A percentile compares a stretch with the other conserved stretches of the same genome.
phyloP scores from a whole-genome alignment of 2,797 vertebrate genomes.

The Falco peregrinus region DNA sequence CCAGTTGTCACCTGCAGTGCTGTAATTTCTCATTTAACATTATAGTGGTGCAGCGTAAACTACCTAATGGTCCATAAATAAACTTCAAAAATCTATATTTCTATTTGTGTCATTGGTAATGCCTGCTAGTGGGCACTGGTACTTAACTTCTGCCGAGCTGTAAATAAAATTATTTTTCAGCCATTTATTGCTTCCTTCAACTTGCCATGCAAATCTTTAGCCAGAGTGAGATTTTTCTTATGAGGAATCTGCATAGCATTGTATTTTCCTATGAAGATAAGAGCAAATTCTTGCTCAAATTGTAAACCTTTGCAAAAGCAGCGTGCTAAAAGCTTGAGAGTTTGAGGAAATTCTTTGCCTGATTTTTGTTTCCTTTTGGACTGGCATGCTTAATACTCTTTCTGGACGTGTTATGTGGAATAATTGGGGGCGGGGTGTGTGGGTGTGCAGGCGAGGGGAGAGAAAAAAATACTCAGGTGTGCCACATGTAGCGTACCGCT shows the following conservation, averaged over 20 bases:
- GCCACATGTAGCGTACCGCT: neutral
- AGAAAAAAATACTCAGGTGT: neutral
- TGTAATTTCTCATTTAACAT: neutral
- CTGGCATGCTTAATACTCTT: neutral
- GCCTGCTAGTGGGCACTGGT: neutral
- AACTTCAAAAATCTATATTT: neutral
- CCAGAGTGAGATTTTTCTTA: neutral
- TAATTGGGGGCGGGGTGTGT: neutral
- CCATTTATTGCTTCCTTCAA: neutral
- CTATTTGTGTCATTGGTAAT: neutral
- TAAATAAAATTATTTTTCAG: neutral
- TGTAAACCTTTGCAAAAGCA: neutral
- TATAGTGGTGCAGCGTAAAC: neutral
- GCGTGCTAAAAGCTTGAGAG: neutral
- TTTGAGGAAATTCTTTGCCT: neutral
- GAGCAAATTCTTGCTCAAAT: neutral
- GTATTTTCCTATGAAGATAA: neutral
- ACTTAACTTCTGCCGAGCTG: neutral
- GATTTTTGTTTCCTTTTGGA: neutral
- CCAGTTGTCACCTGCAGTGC: neutral
- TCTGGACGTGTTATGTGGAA: neutral
- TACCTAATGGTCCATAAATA: conserved; percentile 1
- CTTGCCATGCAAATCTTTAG: neutral
- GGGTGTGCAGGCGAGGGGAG: neutral
- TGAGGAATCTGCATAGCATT: neutral